Evolutionary conservation across 2,888 invertebrate genomes (phyloP).

Genomic region (Cephus sareptanus): DNA sequence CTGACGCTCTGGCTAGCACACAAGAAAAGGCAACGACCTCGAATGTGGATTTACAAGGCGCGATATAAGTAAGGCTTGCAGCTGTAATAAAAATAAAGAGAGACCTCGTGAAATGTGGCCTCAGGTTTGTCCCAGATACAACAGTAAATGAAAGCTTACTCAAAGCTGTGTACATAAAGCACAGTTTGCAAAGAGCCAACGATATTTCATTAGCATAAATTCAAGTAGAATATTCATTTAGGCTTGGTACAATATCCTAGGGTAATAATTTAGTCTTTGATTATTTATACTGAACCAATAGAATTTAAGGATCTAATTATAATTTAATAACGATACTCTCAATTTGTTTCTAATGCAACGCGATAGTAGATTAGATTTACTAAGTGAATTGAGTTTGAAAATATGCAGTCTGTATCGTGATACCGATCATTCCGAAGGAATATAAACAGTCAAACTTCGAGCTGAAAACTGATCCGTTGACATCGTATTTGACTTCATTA

Average conservation of each 20-base stretch:
- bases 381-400: background rate
- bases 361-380: background rate
- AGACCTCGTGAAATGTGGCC: constrained; percentile 16
- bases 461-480: background rate
- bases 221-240: background rate
- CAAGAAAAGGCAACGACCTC: constrained; percentile 54
- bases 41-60: constrained; percentile 43
- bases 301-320: background rate
- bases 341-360: background rate
- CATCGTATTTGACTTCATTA: background rate
- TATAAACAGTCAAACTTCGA: background rate
- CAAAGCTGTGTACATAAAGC: background rate
- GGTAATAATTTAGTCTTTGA: background rate
- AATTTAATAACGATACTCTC: background rate
- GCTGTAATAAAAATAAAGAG: constrained; percentile 15
- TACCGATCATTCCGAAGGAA: background rate
- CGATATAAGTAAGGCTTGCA: constrained; percentile 33
- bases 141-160: background rate
- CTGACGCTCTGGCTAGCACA: constrained; percentile 38
- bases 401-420: background rate
- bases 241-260: background rate
- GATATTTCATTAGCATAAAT: background rate
- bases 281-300: background rate
- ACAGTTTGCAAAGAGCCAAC: background rate
- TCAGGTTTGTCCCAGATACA: constrained; percentile 24